Evolutionary conservation across 2,797 vertebrate genomes (phyloP).

Genomic region (Delichon dasypus): DNA sequence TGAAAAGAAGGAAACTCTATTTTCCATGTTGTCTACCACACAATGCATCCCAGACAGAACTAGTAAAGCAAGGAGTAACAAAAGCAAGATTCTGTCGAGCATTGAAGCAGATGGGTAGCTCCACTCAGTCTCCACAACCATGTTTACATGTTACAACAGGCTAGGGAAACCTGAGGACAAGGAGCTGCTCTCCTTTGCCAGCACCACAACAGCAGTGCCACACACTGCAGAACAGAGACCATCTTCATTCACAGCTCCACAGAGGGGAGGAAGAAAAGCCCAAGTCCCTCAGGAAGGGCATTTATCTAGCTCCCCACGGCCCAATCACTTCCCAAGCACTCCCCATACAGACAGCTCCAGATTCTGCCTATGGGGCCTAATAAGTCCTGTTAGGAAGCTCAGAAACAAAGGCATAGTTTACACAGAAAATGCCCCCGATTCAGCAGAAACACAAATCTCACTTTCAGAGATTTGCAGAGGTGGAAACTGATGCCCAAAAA

Average conservation of each 20-base stretch:
- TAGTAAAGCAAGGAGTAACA: not conserved
- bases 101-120: not conserved
- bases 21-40: not conserved
- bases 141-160: accelerated
- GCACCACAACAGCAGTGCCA: not conserved
- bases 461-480: not conserved
- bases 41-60: not conserved
- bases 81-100: too few species aligned
- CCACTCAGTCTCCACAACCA: accelerated
- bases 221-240: not conserved
- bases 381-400: not conserved
- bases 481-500: not conserved
- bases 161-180: not conserved
- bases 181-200: not conserved
- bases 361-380: not conserved
- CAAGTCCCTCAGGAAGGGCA: not conserved
- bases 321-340: not conserved
- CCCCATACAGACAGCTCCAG: not conserved
- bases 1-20: not conserved
- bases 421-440: not conserved
- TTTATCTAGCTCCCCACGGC: not conserved
- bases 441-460: not conserved
- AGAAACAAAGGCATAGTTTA: not conserved
- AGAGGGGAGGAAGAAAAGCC: not conserved
- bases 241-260: too few species aligned